phyloP scores from a whole-genome alignment of 2,888 invertebrate genomes.

The Ectemnius cavifrons region DNA sequence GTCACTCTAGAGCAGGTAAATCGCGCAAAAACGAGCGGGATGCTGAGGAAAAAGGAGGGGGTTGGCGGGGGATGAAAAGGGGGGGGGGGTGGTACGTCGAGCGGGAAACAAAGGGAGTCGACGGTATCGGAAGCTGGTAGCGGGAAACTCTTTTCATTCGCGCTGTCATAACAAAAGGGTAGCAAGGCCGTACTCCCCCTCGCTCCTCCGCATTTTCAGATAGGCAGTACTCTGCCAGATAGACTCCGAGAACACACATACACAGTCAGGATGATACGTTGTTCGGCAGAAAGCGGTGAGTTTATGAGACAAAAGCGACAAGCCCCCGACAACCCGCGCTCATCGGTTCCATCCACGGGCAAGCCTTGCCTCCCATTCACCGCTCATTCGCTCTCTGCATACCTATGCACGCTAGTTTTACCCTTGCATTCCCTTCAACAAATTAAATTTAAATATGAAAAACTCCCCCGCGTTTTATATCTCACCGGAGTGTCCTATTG shows the following conservation, averaged over 20 bases:
- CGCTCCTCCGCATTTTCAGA: neutral
- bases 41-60: neutral
- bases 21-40: neutral
- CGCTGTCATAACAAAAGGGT: constrained; percentile 3
- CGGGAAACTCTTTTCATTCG: neutral
- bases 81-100: neutral
- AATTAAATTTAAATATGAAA: too few relatives aligned
- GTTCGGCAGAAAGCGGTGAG: constrained; percentile 7
- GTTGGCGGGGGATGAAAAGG: neutral
- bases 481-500: too few relatives aligned
- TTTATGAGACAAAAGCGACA: constrained; percentile 10
- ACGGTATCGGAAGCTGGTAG: constrained; percentile 17
- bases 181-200: neutral
- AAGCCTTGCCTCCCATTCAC: neutral
- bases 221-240: constrained; percentile 1
- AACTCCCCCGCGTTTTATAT: too few relatives aligned
- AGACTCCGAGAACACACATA: neutral
- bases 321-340: neutral
- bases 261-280: neutral
- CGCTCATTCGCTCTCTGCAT: too few relatives aligned
- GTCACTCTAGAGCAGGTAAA: neutral
- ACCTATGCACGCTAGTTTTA: too few relatives aligned
- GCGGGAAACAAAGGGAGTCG: constrained; percentile 6
- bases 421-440: too few relatives aligned
- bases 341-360: constrained; percentile 3